Percentiles rank a stretch among this genome's conserved stretches.
phyloP scores from a whole-genome alignment of 1,140 invertebrate genomes.

The Condylostylus longicornis region DNA sequence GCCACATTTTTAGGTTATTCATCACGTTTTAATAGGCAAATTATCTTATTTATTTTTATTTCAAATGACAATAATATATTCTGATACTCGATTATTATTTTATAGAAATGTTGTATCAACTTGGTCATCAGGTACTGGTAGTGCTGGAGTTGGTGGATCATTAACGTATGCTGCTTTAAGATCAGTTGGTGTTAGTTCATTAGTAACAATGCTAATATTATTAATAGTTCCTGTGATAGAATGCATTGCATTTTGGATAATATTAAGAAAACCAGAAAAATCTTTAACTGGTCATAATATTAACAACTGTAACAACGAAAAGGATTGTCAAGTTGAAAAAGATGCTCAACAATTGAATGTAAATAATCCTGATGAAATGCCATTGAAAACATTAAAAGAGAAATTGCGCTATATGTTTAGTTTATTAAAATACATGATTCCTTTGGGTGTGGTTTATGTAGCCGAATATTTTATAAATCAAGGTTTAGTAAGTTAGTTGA shows the following conservation, averaged over 20 bases:
- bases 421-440: constrained; percentile 66
- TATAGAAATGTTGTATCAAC: constrained; percentile 60
- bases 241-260: constrained; percentile 45
- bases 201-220: constrained; percentile 55
- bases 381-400: constrained; percentile 31
- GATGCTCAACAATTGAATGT: too few relatives aligned
- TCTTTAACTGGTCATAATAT: constrained; percentile 13
- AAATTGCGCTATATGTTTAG: constrained; percentile 44
- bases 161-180: constrained; percentile 56
- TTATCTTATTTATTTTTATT: too few relatives aligned
- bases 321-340: constrained; percentile 25
- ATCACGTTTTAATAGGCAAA: constrained; percentile 54
- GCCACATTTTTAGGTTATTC: constrained; percentile 60
- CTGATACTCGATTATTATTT: too few relatives aligned
- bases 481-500: constrained; percentile 49
- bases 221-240: constrained; percentile 53
- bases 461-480: constrained; percentile 88
- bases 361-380: constrained; percentile 21
- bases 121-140: constrained; percentile 77
- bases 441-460: constrained; percentile 63
- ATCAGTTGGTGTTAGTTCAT: constrained; percentile 40
- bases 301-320: too few relatives aligned
- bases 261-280: constrained; percentile 34
- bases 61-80: too few relatives aligned
- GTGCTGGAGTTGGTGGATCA: constrained; percentile 66